A percentile compares a stretch with the other conserved stretches of the same genome.
Evolutionary conservation across 2,797 vertebrate species (phyloP).

Genomic region (Crenuchus spilurus): DNA sequence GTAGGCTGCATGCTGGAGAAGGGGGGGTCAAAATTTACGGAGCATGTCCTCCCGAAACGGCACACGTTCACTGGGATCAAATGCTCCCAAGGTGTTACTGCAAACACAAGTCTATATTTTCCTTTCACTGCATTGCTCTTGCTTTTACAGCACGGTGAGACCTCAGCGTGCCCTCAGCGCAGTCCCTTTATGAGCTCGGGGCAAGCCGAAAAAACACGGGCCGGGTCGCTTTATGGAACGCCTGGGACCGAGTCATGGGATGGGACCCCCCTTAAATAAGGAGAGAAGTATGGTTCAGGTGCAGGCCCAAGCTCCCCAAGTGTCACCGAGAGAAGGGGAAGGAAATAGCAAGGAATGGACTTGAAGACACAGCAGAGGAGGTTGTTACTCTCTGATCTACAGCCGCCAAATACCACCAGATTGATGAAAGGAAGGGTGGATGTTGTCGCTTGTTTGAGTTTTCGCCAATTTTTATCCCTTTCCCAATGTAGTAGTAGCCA

Average conservation of each 20-base stretch:
- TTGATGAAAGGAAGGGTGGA: constrained; percentile 6
- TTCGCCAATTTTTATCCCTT: too few relatives aligned
- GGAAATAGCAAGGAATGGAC: constrained; percentile 18
- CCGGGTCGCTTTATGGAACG: constrained; percentile 62
- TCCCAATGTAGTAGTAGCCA: too few relatives aligned
- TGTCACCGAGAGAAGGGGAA: constrained; percentile 32
- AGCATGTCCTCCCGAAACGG: constrained; percentile 69
- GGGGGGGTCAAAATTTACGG: constrained; percentile 66
- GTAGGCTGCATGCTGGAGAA: constrained; percentile 36
- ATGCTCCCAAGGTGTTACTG: constrained; percentile 67
- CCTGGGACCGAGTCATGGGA: constrained; percentile 59
- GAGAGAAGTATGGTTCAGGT: constrained; percentile 57
- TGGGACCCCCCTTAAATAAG: constrained; percentile 49
- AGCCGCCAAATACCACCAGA: constrained; percentile 18
- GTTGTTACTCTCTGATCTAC: constrained; percentile 37
- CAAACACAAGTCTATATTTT: constrained; percentile 61
- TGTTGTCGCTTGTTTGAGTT: background rate
- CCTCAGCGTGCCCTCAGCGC: constrained; percentile 67
- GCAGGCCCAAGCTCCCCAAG: constrained; percentile 56
- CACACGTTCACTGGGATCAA: constrained; percentile 71
- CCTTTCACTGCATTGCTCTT: constrained; percentile 48
- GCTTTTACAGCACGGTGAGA: constrained; percentile 67
- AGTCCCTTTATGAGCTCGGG: constrained; percentile 70
- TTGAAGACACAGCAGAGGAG: constrained; percentile 39
- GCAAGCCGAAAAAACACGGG: constrained; percentile 71